Percentiles rank a stretch among this genome's conserved stretches.
Evolutionary conservation across 2,113 vertebrate species (phyloP).

Genomic region (Urocitellus parryii): DNA sequence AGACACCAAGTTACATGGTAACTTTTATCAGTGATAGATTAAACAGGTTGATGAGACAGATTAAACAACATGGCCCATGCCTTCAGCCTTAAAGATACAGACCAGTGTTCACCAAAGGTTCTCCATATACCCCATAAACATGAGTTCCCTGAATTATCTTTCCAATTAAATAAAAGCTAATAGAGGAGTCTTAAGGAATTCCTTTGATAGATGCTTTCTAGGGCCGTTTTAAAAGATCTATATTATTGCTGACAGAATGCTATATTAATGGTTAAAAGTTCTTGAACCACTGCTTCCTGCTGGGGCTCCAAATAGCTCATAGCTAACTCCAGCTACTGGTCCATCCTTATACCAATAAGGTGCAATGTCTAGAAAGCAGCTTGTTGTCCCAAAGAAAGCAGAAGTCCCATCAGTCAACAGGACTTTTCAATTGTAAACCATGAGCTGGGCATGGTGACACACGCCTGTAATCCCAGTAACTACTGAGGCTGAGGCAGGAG

Average conservation of each 20-base stretch:
- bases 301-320: neutral
- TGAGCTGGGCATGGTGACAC: no score
- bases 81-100: slow-evolving; percentile 62
- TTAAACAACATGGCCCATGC: neutral
- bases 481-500: no score
- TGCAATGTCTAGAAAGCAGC: neutral
- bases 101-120: neutral
- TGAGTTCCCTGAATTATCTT: neutral
- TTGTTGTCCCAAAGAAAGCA: neutral
- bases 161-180: neutral
- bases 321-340: neutral
- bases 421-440: neutral
- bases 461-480: no score
- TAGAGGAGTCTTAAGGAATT: neutral
- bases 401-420: neutral
- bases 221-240: neutral
- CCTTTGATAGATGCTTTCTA: neutral
- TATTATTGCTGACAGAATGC: neutral
- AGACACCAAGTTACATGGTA: slow-evolving; percentile 60
- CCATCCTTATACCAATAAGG: neutral
- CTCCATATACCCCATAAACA: neutral
- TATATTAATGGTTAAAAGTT: neutral
- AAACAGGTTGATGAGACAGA: neutral
- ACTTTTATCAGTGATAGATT: slow-evolving; percentile 62
- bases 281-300: neutral